Evolutionary conservation across 2,888 invertebrate genomes (phyloP), one percentile per base, ranked within the genome.

Genomic region (Nomada ferruginata): DNA sequence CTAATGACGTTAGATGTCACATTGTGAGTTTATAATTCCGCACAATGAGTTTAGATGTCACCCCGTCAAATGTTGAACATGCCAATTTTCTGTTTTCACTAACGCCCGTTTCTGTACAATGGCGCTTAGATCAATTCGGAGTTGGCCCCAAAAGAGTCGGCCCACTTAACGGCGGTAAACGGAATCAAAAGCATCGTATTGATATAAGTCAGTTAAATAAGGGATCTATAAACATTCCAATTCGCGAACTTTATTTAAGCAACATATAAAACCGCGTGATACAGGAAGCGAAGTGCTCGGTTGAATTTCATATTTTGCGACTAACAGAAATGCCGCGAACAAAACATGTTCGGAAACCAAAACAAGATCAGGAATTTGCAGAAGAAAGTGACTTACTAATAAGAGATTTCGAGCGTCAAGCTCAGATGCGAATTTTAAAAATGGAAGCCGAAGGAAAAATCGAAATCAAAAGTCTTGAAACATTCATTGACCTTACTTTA

Each of bases 271-370:
- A 7, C 20, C 13, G 59, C 13, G 57, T 7, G 9, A 59, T 15
- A 53, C 11, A 20, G 23, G 15, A 70, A 18, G 23, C 2, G 13
- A 36, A 15, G 9, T 20, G 13, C 11, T 29, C 11, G 23, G 42
- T 26, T 36, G 18, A 1, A 47, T 44, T 47, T 11, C 0, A 7
- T 11, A 5, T 23, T 47, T 52, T 10, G 47, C 2, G 1, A 11
- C 11, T 44, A 18, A 0, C 47, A 59, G 89, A 90, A 69, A 92
- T 92, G 92, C 91, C 92, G 57, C 90, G 92, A 47, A 92, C 92
- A 2, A 92, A 92, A 84, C 89, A 87, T 79, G 18, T 36, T 13
- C 86, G 88, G 7, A 90, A 87, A 71, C 68, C 72, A 3, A 89
- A 87, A 73, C 76, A 82, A 29, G 65, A 72, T 18, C 83, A 65